phyloP scores from a whole-genome alignment of 2,113 vertebrate species.

The Stictonetta naevosa region DNA sequence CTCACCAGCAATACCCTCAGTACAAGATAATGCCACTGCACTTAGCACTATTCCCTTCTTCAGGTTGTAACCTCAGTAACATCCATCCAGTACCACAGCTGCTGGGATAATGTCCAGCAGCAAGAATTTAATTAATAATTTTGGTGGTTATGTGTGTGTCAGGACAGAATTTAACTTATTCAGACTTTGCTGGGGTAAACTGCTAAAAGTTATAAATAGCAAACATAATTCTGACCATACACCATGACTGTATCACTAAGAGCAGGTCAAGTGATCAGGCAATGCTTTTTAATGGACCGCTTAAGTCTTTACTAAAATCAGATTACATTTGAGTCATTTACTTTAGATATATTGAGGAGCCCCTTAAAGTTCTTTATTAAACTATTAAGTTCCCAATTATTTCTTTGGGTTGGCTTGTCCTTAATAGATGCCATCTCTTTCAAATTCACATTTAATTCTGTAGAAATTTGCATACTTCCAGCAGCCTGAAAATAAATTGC shows the following conservation, averaged over 20 bases:
- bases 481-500: slow-evolving; percentile 72
- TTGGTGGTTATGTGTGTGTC: background rate
- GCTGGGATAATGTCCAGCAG: background rate
- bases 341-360: slow-evolving; percentile 8
- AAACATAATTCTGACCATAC: background rate
- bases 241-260: background rate
- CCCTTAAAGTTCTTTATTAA: slow-evolving; percentile 41
- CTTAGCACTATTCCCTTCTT: background rate
- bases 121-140: background rate
- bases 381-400: slow-evolving; percentile 32
- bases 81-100: background rate
- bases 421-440: slow-evolving; percentile 56
- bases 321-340: slow-evolving; percentile 33
- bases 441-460: slow-evolving; percentile 70
- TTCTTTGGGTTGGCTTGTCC: slow-evolving; percentile 34
- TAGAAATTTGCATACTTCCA: slow-evolving; percentile 69
- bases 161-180: background rate
- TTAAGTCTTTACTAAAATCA: background rate
- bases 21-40: background rate
- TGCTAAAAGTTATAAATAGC: background rate
- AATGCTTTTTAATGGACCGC: background rate
- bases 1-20: background rate
- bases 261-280: background rate
- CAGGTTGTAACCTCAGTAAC: background rate
- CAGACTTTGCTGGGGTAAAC: background rate